Conservation (phyloP, 2,113 vertebrate species). For the Deroptyus accipitrinus region DNA sequence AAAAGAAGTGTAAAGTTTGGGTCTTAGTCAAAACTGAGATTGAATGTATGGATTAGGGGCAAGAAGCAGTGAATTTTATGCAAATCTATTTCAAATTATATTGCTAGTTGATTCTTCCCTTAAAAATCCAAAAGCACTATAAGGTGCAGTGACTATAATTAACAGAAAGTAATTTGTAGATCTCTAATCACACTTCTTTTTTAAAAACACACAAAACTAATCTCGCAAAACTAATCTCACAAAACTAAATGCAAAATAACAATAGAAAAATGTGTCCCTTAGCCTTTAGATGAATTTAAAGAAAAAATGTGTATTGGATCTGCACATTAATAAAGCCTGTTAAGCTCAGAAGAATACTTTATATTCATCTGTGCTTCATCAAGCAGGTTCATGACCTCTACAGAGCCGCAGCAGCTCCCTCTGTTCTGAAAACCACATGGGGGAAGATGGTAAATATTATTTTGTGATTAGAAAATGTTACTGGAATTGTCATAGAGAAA, state of each 20-base stretch:
- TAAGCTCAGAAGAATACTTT: slow-evolving; percentile 74
- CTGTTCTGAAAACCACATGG: slow-evolving; percentile 62
- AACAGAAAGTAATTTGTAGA: slow-evolving; percentile 69
- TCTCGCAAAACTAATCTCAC: slow-evolving; percentile 69
- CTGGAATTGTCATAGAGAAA: slow-evolving; percentile 74
- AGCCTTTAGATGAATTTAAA: slow-evolving; percentile 76
- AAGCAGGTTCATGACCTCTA: slow-evolving; percentile 76
- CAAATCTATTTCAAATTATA: slow-evolving; percentile 65
- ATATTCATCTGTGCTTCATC: slow-evolving; percentile 77
- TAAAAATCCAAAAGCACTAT: slow-evolving; percentile 24
- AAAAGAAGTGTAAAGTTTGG: not conserved
- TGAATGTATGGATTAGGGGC: not conserved
- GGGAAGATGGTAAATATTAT: slow-evolving; percentile 73
- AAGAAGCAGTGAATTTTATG: not conserved
- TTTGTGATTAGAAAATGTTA: slow-evolving; percentile 80
- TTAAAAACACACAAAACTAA: slow-evolving; percentile 56
- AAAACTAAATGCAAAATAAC: slow-evolving; percentile 76
- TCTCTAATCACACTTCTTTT: slow-evolving; percentile 47
- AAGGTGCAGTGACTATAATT: slow-evolving; percentile 57
- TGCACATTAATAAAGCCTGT: slow-evolving; percentile 75
- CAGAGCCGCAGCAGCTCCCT: slow-evolving; percentile 68
- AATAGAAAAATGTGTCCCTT: slow-evolving; percentile 73
- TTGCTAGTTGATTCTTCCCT: not conserved
- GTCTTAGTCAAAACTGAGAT: not conserved
- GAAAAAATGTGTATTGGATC: slow-evolving; percentile 71